Percentiles rank a stretch among this genome's conserved stretches.
Evolutionary conservation across 2,797 vertebrate species (phyloP).

Genomic region (Enteromius thamalakanensis): DNA sequence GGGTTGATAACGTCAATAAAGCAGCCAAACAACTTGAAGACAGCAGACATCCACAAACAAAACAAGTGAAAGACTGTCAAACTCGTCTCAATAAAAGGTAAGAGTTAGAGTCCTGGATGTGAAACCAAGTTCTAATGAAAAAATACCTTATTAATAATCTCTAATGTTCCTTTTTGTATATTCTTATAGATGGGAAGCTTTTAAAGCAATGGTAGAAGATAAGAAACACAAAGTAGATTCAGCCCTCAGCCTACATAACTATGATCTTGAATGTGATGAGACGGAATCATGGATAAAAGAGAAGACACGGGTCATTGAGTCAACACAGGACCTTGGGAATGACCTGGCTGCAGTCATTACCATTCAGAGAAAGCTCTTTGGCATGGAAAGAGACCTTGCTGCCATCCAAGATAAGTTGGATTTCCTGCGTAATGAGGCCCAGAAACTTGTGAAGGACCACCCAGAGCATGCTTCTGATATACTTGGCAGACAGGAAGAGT

Average conservation of each 20-base stretch:
- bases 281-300: conserved; percentile 89
- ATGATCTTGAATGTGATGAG: conserved; percentile 91
- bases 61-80: conserved; percentile 87
- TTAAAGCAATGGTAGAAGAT: conserved; percentile 85
- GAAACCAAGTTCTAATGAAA: not conserved
- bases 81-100: conserved; percentile 87
- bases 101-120: conserved; percentile 6
- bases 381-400: conserved; percentile 89
- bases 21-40: conserved; percentile 88
- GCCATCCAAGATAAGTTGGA: conserved; percentile 85
- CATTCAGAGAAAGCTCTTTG: conserved; percentile 93
- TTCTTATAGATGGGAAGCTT: conserved; percentile 86
- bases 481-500: conserved; percentile 70
- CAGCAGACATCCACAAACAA: conserved; percentile 89
- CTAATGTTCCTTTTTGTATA: not conserved
- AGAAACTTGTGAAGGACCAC: conserved; percentile 80
- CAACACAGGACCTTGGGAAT: conserved; percentile 88
- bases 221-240: conserved; percentile 85
- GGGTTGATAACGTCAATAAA: conserved; percentile 86
- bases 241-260: conserved; percentile 89
- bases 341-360: conserved; percentile 90
- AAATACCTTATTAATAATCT: not conserved
- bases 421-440: conserved; percentile 81
- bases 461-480: conserved; percentile 83
- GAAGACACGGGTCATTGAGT: conserved; percentile 89